Conservation (phyloP, 2,113 vertebrate species). For the Crotalus viridis region DNA sequence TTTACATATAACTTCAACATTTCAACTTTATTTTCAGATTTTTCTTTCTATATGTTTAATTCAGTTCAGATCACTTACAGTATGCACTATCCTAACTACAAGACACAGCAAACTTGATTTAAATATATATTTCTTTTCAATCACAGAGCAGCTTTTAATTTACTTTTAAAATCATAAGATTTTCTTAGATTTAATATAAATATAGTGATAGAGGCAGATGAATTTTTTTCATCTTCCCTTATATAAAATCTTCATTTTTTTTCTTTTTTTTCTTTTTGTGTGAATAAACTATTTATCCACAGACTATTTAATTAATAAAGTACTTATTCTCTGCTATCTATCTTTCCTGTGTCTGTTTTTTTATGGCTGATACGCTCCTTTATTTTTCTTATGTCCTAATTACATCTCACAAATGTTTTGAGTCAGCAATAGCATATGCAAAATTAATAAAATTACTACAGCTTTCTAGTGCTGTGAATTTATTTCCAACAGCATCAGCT, state of each 20-base stretch:
- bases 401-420: not conserved
- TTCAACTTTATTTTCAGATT: not conserved
- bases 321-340: not conserved
- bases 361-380: not conserved
- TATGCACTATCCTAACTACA: not conserved
- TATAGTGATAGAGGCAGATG: not conserved
- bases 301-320: not conserved
- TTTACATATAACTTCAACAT: not conserved
- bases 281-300: not conserved
- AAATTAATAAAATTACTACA: constrained; percentile 6
- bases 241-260: not conserved
- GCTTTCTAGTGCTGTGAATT: not conserved
- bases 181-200: not conserved
- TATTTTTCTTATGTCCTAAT: not conserved
- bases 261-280: not conserved
- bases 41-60: not conserved
- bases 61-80: not conserved
- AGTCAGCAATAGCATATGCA: not conserved
- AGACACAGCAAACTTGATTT: not conserved
- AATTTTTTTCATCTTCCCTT: not conserved
- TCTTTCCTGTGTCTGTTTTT: not conserved
- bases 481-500: not conserved
- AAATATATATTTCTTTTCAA: not conserved
- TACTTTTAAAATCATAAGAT: not conserved
- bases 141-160: not conserved